Percentiles rank a stretch among this genome's conserved stretches.
These are phyloP conservation scores for Phorcus lineatus DNA, from an alignment of 2,888 invertebrate species.

Conservation along the genomic window DNA sequence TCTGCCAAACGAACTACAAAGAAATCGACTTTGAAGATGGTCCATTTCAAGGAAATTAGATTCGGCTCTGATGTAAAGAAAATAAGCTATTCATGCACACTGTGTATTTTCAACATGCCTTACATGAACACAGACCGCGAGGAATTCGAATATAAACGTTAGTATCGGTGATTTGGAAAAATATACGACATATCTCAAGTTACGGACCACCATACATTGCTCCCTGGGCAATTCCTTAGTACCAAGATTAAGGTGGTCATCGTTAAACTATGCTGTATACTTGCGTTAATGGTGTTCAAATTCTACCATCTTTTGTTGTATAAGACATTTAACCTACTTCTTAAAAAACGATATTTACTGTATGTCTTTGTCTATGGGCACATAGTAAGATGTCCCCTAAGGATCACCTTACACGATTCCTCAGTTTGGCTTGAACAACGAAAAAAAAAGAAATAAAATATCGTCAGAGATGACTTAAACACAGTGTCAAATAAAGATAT, in stretches of 20 bases:
- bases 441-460: too few relatives aligned
- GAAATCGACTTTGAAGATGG: conserved; percentile 3
- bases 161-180: neutral
- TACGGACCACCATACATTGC: neutral
- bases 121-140: neutral
- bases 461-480: too few relatives aligned
- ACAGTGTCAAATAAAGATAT: too few relatives aligned
- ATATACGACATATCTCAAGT: neutral
- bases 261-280: too few relatives aligned
- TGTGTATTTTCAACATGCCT: neutral
- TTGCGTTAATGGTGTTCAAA: too few relatives aligned
- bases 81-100: neutral
- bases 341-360: neutral
- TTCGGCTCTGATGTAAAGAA: neutral
- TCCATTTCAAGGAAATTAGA: neutral
- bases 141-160: neutral
- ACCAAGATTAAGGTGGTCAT: too few relatives aligned
- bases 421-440: neutral
- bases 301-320: too few relatives aligned
- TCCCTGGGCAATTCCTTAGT: too few relatives aligned
- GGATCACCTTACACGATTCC: neutral
- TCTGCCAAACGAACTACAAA: neutral
- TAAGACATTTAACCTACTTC: too few relatives aligned
- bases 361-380: neutral
- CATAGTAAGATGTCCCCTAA: neutral